Evolutionary conservation across 2,113 vertebrate species (phyloP).

Genomic region (Chelonoidis abingdonii): DNA sequence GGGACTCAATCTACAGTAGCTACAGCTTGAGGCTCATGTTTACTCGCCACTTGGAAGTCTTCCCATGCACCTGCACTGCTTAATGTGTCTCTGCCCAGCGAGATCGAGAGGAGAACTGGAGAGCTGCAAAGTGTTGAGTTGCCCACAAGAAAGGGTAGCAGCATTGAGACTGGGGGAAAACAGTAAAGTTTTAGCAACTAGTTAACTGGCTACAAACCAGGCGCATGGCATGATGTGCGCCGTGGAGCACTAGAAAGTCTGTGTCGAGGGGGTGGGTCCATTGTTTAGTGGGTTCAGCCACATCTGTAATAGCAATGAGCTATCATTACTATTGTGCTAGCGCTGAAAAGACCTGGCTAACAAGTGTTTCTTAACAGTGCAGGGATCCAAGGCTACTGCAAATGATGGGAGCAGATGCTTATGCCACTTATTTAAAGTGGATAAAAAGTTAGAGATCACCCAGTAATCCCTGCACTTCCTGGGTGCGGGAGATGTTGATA

Average conservation of each 20-base stretch:
- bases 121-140: accelerated
- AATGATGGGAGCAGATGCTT: background rate
- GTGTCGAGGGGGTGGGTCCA: background rate
- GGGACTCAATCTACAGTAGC: background rate
- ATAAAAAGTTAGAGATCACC: background rate
- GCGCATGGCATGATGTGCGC: background rate
- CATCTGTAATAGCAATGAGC: background rate
- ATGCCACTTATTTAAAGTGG: background rate
- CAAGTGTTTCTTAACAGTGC: background rate
- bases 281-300: background rate
- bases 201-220: background rate
- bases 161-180: background rate
- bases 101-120: background rate
- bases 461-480: background rate
- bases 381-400: accelerated
- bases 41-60: background rate
- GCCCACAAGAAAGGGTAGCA: background rate
- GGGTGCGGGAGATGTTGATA: background rate
- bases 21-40: background rate
- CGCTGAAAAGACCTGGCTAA: background rate
- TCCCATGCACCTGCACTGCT: background rate
- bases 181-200: background rate
- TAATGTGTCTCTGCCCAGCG: accelerated
- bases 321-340: accelerated
- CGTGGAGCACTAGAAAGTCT: background rate